Evolutionary conservation across 1,140 invertebrate species (phyloP).

Genomic region (Magallana gigas): DNA sequence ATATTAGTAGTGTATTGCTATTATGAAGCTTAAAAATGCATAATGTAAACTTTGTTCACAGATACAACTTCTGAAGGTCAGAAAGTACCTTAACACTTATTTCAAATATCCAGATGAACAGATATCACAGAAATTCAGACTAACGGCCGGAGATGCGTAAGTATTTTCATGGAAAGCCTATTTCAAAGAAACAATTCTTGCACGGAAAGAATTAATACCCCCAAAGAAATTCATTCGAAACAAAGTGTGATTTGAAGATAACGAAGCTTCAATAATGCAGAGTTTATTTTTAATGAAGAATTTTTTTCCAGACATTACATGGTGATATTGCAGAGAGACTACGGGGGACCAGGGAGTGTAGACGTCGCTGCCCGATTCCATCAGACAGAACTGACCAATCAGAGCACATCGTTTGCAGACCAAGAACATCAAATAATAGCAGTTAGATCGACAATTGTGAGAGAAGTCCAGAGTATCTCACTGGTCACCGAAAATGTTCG

Average conservation of each 20-base stretch:
- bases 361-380: conserved; percentile 58
- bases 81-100: not conserved
- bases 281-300: too few species aligned
- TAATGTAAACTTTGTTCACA: too few species aligned
- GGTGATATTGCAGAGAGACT: conserved; percentile 55
- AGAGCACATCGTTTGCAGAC: conserved; percentile 46
- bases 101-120: not conserved
- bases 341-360: not conserved
- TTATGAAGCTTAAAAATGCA: too few species aligned
- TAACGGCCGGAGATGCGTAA: not conserved
- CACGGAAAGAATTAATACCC: too few species aligned
- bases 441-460: conserved; percentile 42
- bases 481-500: conserved; percentile 15
- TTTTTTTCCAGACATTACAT: conserved; percentile 60
- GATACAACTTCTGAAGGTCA: not conserved
- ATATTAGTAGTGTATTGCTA: too few species aligned
- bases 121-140: not conserved
- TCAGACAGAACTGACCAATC: conserved; percentile 43
- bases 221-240: too few species aligned
- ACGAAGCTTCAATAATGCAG: too few species aligned
- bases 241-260: too few species aligned
- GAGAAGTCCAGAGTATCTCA: conserved; percentile 51
- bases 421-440: conserved; percentile 58
- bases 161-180: not conserved
- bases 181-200: too few species aligned